A percentile compares a stretch with the other conserved stretches of the same genome.
Evolutionary conservation across 2,113 vertebrate species (phyloP).

Genomic region (Elanus axillaris): DNA sequence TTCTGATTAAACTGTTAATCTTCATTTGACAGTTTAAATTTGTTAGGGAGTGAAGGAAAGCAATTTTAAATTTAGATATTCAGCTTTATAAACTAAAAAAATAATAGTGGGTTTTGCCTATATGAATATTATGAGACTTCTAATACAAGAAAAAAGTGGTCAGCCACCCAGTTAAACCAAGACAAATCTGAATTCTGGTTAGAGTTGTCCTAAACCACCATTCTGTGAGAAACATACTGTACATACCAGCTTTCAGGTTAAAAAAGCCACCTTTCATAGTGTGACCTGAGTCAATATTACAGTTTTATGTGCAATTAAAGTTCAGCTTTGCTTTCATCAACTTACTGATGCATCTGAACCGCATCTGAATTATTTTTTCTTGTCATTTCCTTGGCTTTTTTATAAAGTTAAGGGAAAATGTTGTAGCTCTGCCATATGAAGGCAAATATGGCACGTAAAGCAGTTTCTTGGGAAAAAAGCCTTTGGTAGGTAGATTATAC

Average conservation of each 20-base stretch:
- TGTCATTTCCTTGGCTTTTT: background rate
- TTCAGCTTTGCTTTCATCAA: background rate
- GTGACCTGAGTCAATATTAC: background rate
- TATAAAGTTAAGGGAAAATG: background rate
- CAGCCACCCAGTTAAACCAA: background rate
- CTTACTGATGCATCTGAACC: background rate
- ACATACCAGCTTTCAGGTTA: background rate
- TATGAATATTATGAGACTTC: background rate
- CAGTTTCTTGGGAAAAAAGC: background rate
- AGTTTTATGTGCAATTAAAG: background rate
- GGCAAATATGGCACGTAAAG: background rate
- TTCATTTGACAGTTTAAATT: background rate
- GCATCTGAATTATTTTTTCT: background rate
- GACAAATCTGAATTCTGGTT: background rate
- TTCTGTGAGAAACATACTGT: background rate
- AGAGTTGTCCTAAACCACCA: background rate
- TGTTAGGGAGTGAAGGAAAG: background rate
- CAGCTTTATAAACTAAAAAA: background rate
- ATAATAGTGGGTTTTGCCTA: background rate
- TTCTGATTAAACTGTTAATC: background rate
- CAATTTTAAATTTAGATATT: background rate
- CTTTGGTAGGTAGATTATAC: background rate
- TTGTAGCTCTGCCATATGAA: background rate
- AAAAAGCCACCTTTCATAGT: background rate
- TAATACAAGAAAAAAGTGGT: background rate